Evolutionary conservation across 2,888 invertebrate genomes (phyloP).

Genomic region (Lapara coniferarum): DNA sequence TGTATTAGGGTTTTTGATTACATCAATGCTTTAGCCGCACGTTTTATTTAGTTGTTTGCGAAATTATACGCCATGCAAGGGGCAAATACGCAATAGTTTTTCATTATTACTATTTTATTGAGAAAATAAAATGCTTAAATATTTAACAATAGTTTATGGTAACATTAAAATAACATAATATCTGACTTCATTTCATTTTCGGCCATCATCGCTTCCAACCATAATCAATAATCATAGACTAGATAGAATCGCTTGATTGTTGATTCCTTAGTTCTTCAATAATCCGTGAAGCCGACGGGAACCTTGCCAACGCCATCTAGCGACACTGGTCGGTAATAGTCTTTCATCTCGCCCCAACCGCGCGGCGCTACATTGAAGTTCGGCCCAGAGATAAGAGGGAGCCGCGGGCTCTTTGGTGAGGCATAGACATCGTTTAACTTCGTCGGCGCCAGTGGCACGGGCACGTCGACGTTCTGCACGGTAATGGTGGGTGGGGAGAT

Average conservation of each 20-base stretch:
- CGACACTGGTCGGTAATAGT: slow-evolving; percentile 88
- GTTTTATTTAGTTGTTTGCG: background rate
- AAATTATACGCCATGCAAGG: background rate
- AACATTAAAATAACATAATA: slow-evolving; percentile 20
- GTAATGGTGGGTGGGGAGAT: slow-evolving; percentile 66
- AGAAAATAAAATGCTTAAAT: slow-evolving; percentile 31
- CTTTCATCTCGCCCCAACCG: slow-evolving; percentile 89
- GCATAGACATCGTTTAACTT: slow-evolving; percentile 78
- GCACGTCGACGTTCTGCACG: slow-evolving; percentile 63
- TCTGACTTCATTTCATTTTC: slow-evolving; percentile 3
- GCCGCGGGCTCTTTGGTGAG: slow-evolving; percentile 69
- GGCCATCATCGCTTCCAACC: background rate
- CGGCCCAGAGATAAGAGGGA: slow-evolving; percentile 74
- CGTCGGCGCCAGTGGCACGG: slow-evolving; percentile 72
- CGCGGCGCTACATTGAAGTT: slow-evolving; percentile 93
- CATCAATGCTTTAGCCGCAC: too few relatives aligned
- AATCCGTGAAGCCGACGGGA: slow-evolving; percentile 76
- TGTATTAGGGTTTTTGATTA: too few relatives aligned
- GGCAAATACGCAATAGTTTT: background rate
- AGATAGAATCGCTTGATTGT: background rate
- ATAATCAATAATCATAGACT: background rate
- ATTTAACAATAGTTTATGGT: slow-evolving; percentile 23
- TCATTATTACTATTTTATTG: background rate
- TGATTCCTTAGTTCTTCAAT: slow-evolving; percentile 54
- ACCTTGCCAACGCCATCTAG: slow-evolving; percentile 83